Evolutionary conservation across 2,113 vertebrate species (phyloP).

Genomic region (Sander vitreus): DNA sequence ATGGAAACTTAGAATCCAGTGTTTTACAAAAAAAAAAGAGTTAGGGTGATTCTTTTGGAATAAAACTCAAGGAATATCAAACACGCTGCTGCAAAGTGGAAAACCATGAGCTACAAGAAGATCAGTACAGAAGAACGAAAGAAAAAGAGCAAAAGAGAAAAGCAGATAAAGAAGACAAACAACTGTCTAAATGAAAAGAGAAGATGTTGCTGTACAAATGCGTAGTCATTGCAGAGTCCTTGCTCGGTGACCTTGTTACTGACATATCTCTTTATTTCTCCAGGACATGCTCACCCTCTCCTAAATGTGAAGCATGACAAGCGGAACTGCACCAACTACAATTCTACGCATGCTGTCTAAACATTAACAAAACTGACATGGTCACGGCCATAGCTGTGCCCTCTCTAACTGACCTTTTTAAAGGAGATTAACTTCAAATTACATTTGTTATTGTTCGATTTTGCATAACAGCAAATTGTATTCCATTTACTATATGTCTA

Average conservation of each 20-base stretch:
- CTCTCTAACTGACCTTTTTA: constrained; percentile 53
- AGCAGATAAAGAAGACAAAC: constrained; percentile 14
- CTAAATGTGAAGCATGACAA: constrained; percentile 65
- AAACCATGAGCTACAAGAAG: background rate
- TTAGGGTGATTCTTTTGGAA: background rate
- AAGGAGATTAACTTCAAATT: constrained; percentile 55
- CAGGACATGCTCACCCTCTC: constrained; percentile 30
- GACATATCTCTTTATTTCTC: constrained; percentile 45
- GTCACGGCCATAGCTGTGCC: constrained; percentile 26
- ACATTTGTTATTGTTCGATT: constrained; percentile 16
- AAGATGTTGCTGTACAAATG: constrained; percentile 13
- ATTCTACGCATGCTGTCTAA: constrained; percentile 59
- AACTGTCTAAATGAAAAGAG: constrained; percentile 2
- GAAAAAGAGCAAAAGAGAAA: background rate
- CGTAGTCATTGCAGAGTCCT: constrained; percentile 26
- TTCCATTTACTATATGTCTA: background rate
- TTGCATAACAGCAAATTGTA: background rate
- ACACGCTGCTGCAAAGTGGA: background rate
- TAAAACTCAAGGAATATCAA: constrained; percentile 7
- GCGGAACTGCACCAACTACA: constrained; percentile 65
- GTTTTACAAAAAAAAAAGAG: constrained; percentile 6
- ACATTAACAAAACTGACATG: constrained; percentile 58
- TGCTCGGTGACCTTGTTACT: constrained; percentile 63
- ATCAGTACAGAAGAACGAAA: background rate
- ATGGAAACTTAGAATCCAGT: constrained; percentile 35